Evolutionary conservation across 2,113 vertebrate genomes (phyloP).

Genomic region (Egretta garzetta): DNA sequence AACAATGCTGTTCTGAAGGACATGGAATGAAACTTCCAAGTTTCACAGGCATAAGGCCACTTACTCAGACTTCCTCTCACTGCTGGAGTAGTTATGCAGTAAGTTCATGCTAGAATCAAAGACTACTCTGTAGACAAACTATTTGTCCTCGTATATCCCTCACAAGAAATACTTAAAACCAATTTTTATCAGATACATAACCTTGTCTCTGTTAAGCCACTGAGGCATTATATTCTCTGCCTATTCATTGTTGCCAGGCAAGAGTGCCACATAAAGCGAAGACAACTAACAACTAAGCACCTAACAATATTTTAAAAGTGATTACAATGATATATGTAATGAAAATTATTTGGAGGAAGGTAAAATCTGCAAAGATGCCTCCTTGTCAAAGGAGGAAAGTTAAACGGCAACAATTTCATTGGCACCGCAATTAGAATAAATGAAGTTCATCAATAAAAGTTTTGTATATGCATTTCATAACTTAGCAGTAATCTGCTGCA

Average conservation of each 20-base stretch:
- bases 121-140: neutral
- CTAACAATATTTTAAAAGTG: neutral
- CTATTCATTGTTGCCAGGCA: neutral
- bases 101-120: neutral
- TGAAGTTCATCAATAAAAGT: neutral
- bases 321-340: neutral
- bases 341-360: neutral
- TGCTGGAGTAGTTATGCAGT: neutral
- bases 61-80: neutral
- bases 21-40: neutral
- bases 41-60: neutral
- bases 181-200: neutral
- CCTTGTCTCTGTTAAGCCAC: neutral
- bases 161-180: neutral
- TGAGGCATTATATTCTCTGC: neutral
- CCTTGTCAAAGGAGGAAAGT: neutral
- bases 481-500: neutral
- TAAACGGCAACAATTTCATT: neutral
- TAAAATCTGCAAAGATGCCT: neutral
- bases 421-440: neutral
- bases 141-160: neutral
- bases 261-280: neutral
- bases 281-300: neutral
- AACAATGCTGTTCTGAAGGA: neutral
- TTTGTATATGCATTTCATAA: neutral